Evolutionary conservation across 2,797 vertebrate genomes (phyloP).

Genomic region (Ispidina lecontei): DNA sequence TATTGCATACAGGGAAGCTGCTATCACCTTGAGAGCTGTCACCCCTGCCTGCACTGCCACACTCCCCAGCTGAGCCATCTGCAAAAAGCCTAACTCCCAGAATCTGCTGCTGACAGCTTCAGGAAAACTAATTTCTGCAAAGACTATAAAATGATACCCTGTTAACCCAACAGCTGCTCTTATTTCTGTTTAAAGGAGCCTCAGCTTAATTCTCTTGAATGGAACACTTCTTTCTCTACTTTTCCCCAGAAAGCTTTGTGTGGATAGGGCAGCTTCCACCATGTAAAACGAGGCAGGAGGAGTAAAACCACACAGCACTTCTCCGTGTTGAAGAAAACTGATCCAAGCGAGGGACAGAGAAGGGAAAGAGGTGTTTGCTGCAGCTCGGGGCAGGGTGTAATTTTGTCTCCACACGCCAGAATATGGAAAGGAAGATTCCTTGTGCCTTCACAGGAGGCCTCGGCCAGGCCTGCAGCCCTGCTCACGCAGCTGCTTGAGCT

Average conservation of each 20-base stretch:
- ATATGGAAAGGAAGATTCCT: background rate
- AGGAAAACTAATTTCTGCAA: background rate
- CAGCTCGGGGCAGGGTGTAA: background rate
- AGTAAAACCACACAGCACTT: background rate
- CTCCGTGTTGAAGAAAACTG: background rate
- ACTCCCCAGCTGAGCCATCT: background rate
- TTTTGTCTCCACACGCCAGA: background rate
- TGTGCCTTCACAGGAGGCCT: background rate
- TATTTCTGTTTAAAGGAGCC: background rate
- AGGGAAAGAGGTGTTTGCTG: background rate
- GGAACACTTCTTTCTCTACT: background rate
- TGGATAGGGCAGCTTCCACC: accelerated
- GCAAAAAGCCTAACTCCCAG: background rate
- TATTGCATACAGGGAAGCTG: background rate
- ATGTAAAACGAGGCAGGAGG: background rate
- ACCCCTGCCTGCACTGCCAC: background rate
- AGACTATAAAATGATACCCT: background rate
- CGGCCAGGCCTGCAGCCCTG: background rate
- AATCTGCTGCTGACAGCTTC: background rate
- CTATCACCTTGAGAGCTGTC: background rate
- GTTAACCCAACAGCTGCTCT: background rate
- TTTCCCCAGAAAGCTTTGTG: background rate
- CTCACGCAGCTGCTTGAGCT: background rate
- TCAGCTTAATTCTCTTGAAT: background rate
- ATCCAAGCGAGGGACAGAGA: accelerated